Base-by-base conservation (phyloP, 2,888 invertebrate genomes). In the Exephanes ischioxanthus region DNA sequence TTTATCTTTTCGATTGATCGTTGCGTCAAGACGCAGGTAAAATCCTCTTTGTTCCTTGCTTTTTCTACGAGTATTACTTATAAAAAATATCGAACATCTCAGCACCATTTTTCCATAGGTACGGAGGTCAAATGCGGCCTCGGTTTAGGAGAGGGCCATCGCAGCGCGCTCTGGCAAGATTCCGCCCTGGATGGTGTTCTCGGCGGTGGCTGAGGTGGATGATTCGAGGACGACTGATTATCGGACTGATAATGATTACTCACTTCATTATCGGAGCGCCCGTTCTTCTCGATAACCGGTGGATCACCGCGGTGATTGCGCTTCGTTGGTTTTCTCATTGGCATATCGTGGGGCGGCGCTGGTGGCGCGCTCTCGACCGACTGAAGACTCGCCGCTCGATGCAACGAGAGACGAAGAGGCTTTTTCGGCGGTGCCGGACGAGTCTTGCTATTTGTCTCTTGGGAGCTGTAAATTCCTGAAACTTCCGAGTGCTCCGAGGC, bases 401-500 rank as follows among this genome's bases (percentile, higher is more conserved):
- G 98, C 72, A 98, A 94, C 0, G 98, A 98, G 58, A 98, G 94
- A 11, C 98, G 95, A 71, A 98, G 94, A 0, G 98, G 98, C 92
- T 98, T 98, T 90, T 98, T 97, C 26, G 98, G 98, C 4, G 98
- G 98, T 16, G 97, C 96, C 0, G 98, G 97, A 78, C 97, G 95
- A 2, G 95, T 94, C 86, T 95, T 95, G 0, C 77, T 67, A 33
- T 84, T 63, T 9, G 91, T 92, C 73, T 95, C 95, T 9, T 94
- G 91, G 1, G 89, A 89, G 61, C 86, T 88, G 58, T 91, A 91
- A 2, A 89, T 84, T 22, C 83, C 75, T 0, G 91, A 91, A 0
- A 85, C 76, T 19, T 93, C 91, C 0, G 90, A 92, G 73, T 91
- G 89, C 45, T 92, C 93, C 0, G 92, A 92, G 0, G 87, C 81